Conservation (phyloP, 2,888 invertebrate genomes). For the Rugalucina vietnamica region DNA sequence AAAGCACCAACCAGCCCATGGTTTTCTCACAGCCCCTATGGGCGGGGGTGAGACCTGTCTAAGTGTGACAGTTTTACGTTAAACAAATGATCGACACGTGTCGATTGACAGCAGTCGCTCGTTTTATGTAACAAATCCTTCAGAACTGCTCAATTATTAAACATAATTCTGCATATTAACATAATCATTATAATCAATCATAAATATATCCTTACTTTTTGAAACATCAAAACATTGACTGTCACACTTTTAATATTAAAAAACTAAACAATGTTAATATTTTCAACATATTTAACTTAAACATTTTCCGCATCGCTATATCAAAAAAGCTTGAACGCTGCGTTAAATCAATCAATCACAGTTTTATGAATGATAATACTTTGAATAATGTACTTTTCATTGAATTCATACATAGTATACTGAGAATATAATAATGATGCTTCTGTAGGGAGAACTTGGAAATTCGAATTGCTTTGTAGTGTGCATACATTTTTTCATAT, state of each 20-base stretch:
- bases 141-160: not conserved
- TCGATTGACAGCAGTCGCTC: not conserved
- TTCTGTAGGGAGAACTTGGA: no score
- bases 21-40: not conserved
- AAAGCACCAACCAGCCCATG: not conserved
- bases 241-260: not conserved
- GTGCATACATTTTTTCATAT: no score
- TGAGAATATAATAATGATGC: no score
- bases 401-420: no score
- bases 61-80: not conserved
- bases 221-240: not conserved
- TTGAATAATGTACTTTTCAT: not conserved
- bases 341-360: not conserved
- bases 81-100: not conserved
- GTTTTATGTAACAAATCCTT: not conserved
- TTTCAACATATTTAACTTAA: no score
- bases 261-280: not conserved
- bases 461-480: no score
- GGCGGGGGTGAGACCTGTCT: not conserved
- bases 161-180: not conserved
- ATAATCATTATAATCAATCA: not conserved
- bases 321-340: not conserved
- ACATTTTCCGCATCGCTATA: not conserved
- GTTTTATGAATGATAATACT: not conserved
- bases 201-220: not conserved